These are phyloP conservation scores for Parazoanthus darwini DNA, from an alignment of 92 coral and sea anemone genomes.

Conservation along the genomic window DNA sequence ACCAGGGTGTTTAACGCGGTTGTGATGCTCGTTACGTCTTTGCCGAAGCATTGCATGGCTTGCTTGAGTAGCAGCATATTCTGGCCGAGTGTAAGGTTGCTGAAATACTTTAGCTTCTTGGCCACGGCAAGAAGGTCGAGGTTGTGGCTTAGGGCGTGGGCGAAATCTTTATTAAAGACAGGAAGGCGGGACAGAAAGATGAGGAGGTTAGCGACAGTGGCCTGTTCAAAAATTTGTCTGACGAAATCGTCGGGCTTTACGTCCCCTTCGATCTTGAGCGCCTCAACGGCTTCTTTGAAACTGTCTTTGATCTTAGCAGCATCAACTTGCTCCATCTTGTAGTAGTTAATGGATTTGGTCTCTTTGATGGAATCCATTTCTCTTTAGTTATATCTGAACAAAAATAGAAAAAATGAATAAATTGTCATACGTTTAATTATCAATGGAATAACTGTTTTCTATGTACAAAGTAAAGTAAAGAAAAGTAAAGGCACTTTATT, in stretches of 20 bases:
- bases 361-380: neutral
- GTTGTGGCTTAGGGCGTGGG: conserved; percentile 54
- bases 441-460: too few relatives aligned
- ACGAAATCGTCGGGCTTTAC: neutral
- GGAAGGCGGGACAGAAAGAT: conserved; percentile 17
- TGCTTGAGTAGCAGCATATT: conserved; percentile 12
- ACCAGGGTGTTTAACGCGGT: neutral
- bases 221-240: conserved; percentile 18
- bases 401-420: neutral
- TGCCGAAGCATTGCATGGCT: neutral
- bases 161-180: conserved; percentile 58
- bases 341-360: conserved; percentile 18
- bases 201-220: conserved; percentile 16
- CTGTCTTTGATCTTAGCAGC: conserved; percentile 10
- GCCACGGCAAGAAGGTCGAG: conserved; percentile 58
- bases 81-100: conserved; percentile 22
- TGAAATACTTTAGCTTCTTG: conserved; percentile 64
- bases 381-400: neutral
- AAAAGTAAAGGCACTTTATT: too few relatives aligned
- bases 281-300: conserved; percentile 10
- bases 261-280: neutral
- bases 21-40: conserved; percentile 44
- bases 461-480: too few relatives aligned
- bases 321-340: conserved; percentile 15
- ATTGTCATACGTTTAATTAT: too few relatives aligned